Evolutionary conservation across 2,797 vertebrate genomes (phyloP), one percentile per base, ranked within the genome.

Genomic region (Rhodeus uyekii): DNA sequence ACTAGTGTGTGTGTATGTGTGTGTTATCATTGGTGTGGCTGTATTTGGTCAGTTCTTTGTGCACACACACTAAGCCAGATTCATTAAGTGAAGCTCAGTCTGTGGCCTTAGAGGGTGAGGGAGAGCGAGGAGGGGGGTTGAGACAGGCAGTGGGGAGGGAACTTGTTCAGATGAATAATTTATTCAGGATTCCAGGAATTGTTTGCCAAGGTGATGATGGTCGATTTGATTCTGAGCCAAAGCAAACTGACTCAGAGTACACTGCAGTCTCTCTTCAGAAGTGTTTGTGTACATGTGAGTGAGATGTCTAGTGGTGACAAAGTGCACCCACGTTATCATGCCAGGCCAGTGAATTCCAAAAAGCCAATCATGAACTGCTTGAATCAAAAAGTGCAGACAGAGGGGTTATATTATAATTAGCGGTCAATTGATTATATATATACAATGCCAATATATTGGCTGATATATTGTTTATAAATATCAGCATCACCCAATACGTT

Each of bases 141-240:
- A 58, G 76, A 32, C 83, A 63, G 83, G 85, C 88, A 68, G 61
- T 67, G 85, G 87, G 85, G 85, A 77, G 87, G 61, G 88, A 88
- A 87, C 91, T 92, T 92, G 91, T 92, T 92, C 90, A 92, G 90
- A 94, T 95, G 93, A 95, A 95, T 95, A 93, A 95, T 95, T 95
- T 92, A 94, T 93, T 90, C 87, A 86, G 90, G 92, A 92, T 95
- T 95, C 93, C 92, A 92, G 93, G 94, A 95, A 94, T 94, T 95
- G 92, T 95, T 95, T 95, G 93, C 92, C 92, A 92, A 93, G 94
- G 93, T 94, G 93, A 94, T 95, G 93, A 95, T 95, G 93, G 93
- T 88, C 77, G 89, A 94, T 92, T 93, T 93, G 92, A 93, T 92
- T 90, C 83, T 87, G 90, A 92, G 94, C 94, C 95, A 95, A 94